A percentile compares a stretch with the other conserved stretches of the same genome.
Evolutionary conservation across 2,888 invertebrate genomes (phyloP).

Genomic region (Tipula helvola): DNA sequence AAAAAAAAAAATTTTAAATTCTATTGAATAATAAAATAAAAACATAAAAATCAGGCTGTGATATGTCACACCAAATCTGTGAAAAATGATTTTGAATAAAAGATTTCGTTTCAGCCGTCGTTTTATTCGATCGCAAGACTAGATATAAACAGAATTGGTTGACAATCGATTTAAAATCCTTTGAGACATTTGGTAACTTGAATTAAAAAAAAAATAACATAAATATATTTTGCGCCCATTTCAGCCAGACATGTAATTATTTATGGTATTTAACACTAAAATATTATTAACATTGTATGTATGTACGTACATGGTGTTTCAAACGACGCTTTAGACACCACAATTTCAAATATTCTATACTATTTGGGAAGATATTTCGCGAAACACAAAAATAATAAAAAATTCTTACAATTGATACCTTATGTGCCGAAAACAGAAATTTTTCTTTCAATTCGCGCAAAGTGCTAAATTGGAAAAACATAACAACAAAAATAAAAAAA

Average conservation of each 20-base stretch:
- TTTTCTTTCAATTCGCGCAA: not conserved
- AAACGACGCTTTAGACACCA: not conserved
- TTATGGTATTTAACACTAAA: not conserved
- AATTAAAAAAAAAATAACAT: not conserved
- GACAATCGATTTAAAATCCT: not conserved
- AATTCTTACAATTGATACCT: not conserved
- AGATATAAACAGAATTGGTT: not conserved
- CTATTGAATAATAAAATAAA: not conserved
- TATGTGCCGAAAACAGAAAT: not conserved
- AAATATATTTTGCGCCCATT: not conserved
- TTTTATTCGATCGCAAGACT: not conserved
- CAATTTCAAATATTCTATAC: not conserved
- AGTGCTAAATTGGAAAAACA: not conserved
- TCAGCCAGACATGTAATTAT: not conserved
- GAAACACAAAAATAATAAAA: too few species aligned
- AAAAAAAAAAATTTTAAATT: not conserved
- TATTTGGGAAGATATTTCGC: not conserved
- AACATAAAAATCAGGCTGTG: not conserved
- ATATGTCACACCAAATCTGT: slow-evolving; percentile 9
- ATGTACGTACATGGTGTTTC: not conserved
- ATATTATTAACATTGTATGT: not conserved
- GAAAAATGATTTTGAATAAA: slow-evolving; percentile 4
- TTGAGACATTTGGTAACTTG: not conserved
- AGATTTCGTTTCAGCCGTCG: not conserved
- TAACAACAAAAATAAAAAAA: not conserved